These are phyloP conservation scores for Drosophila melanogaster DNA, from an alignment of 1,140 invertebrate genomes.

Conservation along the genomic window DNA sequence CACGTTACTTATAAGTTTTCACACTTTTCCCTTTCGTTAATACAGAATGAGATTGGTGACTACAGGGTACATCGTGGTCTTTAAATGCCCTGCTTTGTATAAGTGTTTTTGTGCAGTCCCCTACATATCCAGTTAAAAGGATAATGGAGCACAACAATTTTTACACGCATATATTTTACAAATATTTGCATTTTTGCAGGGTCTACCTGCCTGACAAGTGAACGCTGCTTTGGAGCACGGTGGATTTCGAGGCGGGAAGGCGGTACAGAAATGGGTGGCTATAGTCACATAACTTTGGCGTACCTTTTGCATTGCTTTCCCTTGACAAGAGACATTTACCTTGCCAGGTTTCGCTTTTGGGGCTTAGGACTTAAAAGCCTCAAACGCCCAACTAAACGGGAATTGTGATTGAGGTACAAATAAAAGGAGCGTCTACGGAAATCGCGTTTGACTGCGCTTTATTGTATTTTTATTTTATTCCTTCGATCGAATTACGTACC, in stretches of 20 bases:
- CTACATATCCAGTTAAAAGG: conserved; percentile 80
- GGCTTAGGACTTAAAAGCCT: conserved; percentile 65
- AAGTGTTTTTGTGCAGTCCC: conserved; percentile 56
- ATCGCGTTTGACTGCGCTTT: conserved; percentile 42
- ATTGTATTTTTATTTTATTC: conserved; percentile 37
- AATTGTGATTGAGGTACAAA: conserved; percentile 24
- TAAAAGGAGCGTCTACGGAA: background rate
- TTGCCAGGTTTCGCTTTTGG: conserved; percentile 19
- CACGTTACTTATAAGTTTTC: no score
- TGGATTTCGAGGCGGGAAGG: background rate
- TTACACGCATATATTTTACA: conserved; percentile 83
- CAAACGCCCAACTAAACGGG: conserved; percentile 56
- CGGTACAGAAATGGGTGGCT: conserved; percentile 1
- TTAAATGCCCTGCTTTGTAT: conserved; percentile 2
- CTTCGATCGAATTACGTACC: conserved; percentile 66
- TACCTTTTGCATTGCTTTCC: conserved; percentile 72
- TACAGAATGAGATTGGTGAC: no score
- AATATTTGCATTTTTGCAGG: conserved; percentile 79
- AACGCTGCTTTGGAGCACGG: conserved; percentile 16
- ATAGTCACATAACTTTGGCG: conserved; percentile 72
- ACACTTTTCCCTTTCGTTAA: no score
- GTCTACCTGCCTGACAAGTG: conserved; percentile 65
- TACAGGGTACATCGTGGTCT: conserved; percentile 1
- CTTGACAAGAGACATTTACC: conserved; percentile 50
- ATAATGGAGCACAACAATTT: conserved; percentile 83